phyloP scores from a whole-genome alignment of 1,140 invertebrate species.

The Leptonema lineaticorne region DNA sequence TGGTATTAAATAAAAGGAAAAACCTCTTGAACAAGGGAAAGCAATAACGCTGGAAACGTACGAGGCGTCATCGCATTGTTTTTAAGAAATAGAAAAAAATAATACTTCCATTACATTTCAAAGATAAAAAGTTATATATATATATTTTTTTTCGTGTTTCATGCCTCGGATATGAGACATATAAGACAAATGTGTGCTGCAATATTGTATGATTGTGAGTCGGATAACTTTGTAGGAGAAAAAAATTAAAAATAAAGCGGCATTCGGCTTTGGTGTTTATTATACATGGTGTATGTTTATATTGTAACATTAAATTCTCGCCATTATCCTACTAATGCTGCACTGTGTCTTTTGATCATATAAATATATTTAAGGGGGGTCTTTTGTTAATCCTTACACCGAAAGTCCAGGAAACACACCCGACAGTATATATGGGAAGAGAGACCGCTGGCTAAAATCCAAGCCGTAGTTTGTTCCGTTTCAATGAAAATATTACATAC shows the following conservation, averaged over 20 bases:
- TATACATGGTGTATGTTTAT: background rate
- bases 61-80: background rate
- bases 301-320: too few relatives aligned
- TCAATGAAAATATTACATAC: background rate
- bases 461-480: background rate
- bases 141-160: too few relatives aligned
- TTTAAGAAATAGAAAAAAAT: background rate
- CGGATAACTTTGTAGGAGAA: too few relatives aligned
- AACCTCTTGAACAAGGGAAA: slow-evolving; percentile 8
- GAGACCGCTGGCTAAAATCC: background rate
- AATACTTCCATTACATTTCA: background rate
- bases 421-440: slow-evolving; percentile 3
- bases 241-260: background rate
- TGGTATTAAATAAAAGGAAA: slow-evolving; percentile 28
- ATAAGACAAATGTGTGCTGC: too few relatives aligned
- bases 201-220: too few relatives aligned
- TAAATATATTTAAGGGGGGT: slow-evolving; percentile 4
- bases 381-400: slow-evolving; percentile 17
- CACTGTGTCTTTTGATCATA: slow-evolving; percentile 12
- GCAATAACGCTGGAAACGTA: slow-evolving; percentile 1
- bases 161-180: too few relatives aligned
- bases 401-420: slow-evolving; percentile 17
- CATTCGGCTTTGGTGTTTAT: background rate
- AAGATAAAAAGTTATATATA: too few relatives aligned
- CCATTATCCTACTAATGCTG: slow-evolving; percentile 9